These are phyloP conservation scores for Muscina levida DNA, from an alignment of 2,888 invertebrate genomes.

Conservation along the genomic window DNA sequence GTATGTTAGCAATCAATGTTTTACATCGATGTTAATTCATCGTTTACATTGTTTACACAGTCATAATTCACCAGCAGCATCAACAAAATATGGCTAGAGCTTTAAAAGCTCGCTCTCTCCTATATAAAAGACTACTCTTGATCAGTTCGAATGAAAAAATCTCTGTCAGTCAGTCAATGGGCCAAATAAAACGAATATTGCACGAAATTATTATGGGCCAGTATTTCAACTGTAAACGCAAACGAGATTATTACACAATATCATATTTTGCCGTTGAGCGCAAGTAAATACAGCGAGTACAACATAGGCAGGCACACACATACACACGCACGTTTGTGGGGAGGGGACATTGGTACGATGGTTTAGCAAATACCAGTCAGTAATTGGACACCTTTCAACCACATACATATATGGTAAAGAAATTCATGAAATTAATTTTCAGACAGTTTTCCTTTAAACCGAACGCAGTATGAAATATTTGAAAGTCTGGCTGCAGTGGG, in stretches of 20 bases:
- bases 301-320: too few relatives aligned
- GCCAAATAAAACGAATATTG: conserved; percentile 9
- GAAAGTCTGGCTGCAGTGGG: not conserved
- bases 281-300: not conserved
- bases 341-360: too few relatives aligned
- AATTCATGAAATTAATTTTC: not conserved
- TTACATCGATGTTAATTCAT: too few relatives aligned
- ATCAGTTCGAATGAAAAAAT: not conserved
- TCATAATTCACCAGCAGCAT: too few relatives aligned
- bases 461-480: not conserved
- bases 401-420: not conserved
- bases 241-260: conserved; percentile 61
- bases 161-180: conserved; percentile 39
- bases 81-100: not conserved
- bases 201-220: conserved; percentile 1
- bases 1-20: too few relatives aligned
- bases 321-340: too few relatives aligned
- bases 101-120: not conserved
- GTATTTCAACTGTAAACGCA: conserved; percentile 16
- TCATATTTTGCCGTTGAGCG: not conserved
- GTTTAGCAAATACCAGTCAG: conserved; percentile 3
- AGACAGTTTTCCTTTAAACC: not conserved
- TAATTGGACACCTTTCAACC: not conserved
- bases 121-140: not conserved
- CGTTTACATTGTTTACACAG: too few relatives aligned